Conservation (phyloP, 2,113 vertebrate genomes). For the Morone chrysops region DNA sequence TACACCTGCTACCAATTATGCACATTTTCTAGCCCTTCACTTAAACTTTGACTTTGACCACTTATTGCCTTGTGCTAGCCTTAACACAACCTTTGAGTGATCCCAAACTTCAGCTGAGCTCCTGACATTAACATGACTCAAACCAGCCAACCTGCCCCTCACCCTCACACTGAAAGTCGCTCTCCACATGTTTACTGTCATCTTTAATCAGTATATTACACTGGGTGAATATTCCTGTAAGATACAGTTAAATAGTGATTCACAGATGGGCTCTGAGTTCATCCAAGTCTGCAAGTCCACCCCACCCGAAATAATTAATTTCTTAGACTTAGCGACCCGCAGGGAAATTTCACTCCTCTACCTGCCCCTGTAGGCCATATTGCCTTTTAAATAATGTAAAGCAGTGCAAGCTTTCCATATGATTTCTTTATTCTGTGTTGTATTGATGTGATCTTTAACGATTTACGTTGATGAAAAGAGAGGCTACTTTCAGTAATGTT, state of each 20-base stretch:
- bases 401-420: too few species aligned
- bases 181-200: constrained; percentile 32
- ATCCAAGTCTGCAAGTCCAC: too few species aligned
- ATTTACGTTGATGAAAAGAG: too few species aligned
- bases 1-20: not conserved
- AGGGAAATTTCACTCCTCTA: too few species aligned
- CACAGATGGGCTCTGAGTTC: not conserved
- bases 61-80: not conserved
- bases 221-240: not conserved
- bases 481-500: too few species aligned
- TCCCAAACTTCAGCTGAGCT: not conserved
- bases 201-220: not conserved
- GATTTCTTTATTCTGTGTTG: too few species aligned
- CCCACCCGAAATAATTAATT: too few species aligned
- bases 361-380: too few species aligned
- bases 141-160: not conserved
- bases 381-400: too few species aligned
- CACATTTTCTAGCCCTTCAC: constrained; percentile 1
- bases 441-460: too few species aligned
- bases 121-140: not conserved
- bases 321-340: too few species aligned
- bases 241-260: not conserved
- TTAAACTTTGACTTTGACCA: not conserved
- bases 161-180: not conserved
- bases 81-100: not conserved